Evolutionary conservation across 2,797 vertebrate genomes (phyloP), one percentile per base, ranked within the genome.

Genomic region (Aplochiton taeniatus): DNA sequence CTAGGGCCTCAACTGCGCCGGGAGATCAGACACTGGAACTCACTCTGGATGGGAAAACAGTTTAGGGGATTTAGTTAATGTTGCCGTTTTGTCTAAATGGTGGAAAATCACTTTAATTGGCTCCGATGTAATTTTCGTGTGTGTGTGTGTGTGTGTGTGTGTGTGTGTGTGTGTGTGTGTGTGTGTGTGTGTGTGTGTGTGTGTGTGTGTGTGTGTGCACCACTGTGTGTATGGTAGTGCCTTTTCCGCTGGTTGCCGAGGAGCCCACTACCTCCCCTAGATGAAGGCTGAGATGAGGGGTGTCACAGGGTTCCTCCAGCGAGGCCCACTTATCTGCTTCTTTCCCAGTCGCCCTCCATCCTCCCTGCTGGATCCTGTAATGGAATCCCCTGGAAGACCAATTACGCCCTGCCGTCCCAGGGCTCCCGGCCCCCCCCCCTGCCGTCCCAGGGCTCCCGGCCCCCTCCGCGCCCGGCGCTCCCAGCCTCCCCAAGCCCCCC

Each of bases 311-410:
- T 73, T 48, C 9, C 57, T 52, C 57, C 31, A 53, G 12, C 65
- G 65, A 10, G 44, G 50, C 9, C 17, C 20, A 56, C 76, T 68
- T 62, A 55, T 63, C 55, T 46, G 53, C 31, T 31, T 44, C 66
- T 70, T 65, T 47, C 11, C 54, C 31, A 20, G 8, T 55, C 13
- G n/a, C 11, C 41, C 20, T 31, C 60, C 53, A 51, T 20, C 52
- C 54, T 53, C 20, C 50, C 12, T 61, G 31, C 31, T 31, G 31
- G 31, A 31, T 31, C 31, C 31, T 31, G 31, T 31, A 31, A 31
- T 31, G 31, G 31, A 31, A 31, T 31, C 31, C 31, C 31, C 31
- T 31, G 31, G 31, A 31, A 31, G 31, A 31, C 31, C 31, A 31
- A 31, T 31, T 31, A 31, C 31, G 6, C 31, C 31, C 31, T 19